A percentile compares a stretch with the other conserved stretches of the same genome.
phyloP scores from a whole-genome alignment of 2,888 invertebrate species.

The Phaonia tiefii region DNA sequence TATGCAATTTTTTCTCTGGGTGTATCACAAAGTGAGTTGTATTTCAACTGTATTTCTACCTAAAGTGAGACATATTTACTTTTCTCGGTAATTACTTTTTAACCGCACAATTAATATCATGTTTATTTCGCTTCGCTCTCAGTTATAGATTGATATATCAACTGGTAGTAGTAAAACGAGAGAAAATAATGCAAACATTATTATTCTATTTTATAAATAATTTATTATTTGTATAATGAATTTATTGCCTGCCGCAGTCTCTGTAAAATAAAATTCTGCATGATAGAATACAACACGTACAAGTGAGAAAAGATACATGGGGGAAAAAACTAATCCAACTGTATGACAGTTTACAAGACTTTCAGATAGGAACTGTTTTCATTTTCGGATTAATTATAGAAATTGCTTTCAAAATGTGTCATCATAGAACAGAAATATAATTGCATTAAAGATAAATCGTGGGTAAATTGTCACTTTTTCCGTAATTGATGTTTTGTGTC shows the following conservation, averaged over 20 bases:
- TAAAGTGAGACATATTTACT: too few species aligned
- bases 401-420: slow-evolving; percentile 43
- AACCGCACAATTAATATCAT: background rate
- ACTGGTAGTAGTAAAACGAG: too few species aligned
- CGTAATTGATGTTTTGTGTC: too few species aligned
- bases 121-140: background rate
- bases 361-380: slow-evolving; percentile 21
- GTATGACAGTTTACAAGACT: slow-evolving; percentile 30
- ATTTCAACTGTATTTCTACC: background rate
- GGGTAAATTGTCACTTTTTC: too few species aligned
- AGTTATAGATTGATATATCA: slow-evolving; percentile 3
- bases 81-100: slow-evolving; percentile 2
- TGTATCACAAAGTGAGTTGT: background rate
- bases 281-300: too few species aligned
- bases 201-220: background rate
- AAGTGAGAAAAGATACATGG: too few species aligned
- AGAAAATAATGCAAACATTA: too few species aligned
- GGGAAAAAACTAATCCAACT: slow-evolving; percentile 1
- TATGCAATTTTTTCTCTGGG: slow-evolving; percentile 19
- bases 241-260: too few species aligned
- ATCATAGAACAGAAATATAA: slow-evolving; percentile 4
- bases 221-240: too few species aligned
- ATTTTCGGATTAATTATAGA: background rate
- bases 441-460: too few species aligned
- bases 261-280: too few species aligned